Conservation (phyloP, 1,140 invertebrate genomes). For the Cydia pomonella region DNA sequence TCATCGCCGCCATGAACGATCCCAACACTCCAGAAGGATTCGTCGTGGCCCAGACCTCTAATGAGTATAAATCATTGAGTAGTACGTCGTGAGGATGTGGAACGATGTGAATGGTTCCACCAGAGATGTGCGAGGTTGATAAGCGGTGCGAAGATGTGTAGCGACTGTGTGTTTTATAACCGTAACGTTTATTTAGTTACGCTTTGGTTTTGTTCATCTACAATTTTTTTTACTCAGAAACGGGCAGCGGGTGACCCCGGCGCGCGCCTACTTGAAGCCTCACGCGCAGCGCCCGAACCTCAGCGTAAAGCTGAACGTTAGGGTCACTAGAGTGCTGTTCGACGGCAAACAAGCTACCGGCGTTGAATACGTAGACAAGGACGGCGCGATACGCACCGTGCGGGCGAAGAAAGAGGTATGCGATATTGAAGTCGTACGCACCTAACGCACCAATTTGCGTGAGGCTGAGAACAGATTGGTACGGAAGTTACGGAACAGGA, state of each 20-base stretch:
- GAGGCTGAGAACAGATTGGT: no score
- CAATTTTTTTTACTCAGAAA: constrained; percentile 74
- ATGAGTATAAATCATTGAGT: no score
- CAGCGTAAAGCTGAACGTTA: constrained; percentile 86
- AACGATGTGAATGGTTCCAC: no score
- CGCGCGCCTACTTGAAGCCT: constrained; percentile 90
- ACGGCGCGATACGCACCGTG: constrained; percentile 43
- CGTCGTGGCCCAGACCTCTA: background rate
- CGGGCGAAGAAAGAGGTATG: constrained; percentile 54
- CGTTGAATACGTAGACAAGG: constrained; percentile 52
- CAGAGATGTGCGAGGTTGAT: no score
- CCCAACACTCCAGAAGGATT: constrained; percentile 87
- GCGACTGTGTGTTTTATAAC: no score
- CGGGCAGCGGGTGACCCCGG: constrained; percentile 90
- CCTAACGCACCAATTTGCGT: no score
- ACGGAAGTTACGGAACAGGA: no score
- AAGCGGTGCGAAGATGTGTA: no score
- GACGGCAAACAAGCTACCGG: constrained; percentile 42
- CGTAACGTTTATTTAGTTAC: no score
- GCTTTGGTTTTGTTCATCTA: no score
- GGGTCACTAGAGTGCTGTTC: constrained; percentile 81
- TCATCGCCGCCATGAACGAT: constrained; percentile 88
- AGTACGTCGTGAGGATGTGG: no score
- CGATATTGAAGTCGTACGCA: no score
- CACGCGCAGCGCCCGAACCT: constrained; percentile 86